A percentile compares a stretch with the other conserved stretches of the same genome.
phyloP scores from a whole-genome alignment of 2,113 vertebrate species.

The Pithys albifrons region DNA sequence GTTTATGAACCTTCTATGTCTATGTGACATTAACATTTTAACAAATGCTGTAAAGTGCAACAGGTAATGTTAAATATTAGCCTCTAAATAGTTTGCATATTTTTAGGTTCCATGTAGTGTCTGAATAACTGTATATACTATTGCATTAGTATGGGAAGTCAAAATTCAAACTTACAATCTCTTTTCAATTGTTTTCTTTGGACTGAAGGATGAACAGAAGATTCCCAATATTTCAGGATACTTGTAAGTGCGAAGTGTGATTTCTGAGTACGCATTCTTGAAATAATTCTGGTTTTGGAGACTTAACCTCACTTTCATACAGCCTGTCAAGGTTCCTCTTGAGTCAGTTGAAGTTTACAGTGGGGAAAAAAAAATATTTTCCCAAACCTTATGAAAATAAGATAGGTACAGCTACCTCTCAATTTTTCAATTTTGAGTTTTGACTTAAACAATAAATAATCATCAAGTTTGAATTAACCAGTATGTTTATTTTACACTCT shows the following conservation, averaged over 20 bases:
- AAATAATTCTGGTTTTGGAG: background rate
- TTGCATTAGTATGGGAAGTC: background rate
- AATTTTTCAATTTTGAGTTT: background rate
- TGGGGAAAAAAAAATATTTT: background rate
- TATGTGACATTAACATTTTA: background rate
- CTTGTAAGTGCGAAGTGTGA: background rate
- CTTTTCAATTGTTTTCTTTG: background rate
- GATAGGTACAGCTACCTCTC: background rate
- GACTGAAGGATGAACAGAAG: background rate
- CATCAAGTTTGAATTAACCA: background rate
- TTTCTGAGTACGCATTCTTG: background rate
- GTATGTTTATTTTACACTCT: slow-evolving; percentile 3
- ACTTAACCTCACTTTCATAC: background rate
- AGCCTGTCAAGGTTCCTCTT: background rate
- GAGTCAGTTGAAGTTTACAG: background rate
- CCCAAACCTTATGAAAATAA: background rate
- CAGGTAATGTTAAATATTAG: background rate
- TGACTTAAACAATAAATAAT: background rate
- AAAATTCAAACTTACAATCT: background rate
- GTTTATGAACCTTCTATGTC: background rate
- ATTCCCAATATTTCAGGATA: background rate
- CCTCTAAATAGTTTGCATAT: background rate
- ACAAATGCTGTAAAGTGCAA: background rate
- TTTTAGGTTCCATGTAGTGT: background rate
- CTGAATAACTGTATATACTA: background rate